A percentile compares a stretch with the other conserved stretches of the same genome.
Conservation (phyloP, 2,113 vertebrate species). For the Bos indicus region DNA sequence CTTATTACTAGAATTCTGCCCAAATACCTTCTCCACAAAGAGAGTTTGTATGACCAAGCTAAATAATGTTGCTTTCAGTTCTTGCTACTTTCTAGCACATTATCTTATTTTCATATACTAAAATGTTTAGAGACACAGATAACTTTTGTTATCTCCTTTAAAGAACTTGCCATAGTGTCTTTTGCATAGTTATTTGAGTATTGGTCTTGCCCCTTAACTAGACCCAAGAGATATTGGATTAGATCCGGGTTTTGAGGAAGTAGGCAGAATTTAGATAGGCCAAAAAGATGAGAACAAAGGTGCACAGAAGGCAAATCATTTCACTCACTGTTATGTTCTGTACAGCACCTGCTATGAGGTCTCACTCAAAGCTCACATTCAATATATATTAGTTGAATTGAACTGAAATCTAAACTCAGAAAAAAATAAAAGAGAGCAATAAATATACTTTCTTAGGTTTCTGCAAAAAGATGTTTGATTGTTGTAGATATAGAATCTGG, state of each 20-base stretch:
- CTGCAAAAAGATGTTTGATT: constrained; percentile 32
- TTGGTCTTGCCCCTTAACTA: neutral
- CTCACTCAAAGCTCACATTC: neutral
- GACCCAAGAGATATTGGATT: neutral
- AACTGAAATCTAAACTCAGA: constrained; percentile 1
- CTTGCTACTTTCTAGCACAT: neutral
- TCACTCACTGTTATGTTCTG: neutral
- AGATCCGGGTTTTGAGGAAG: neutral
- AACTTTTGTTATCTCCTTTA: neutral
- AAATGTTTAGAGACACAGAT: neutral
- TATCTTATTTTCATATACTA: neutral
- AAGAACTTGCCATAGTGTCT: neutral
- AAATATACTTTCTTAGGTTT: constrained; percentile 6
- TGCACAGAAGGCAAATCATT: neutral
- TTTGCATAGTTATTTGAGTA: neutral
- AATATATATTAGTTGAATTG: neutral
- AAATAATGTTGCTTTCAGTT: neutral
- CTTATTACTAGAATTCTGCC: neutral
- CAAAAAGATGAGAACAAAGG: neutral
- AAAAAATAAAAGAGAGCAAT: neutral
- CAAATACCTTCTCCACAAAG: neutral
- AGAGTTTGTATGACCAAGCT: neutral
- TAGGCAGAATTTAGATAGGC: neutral
- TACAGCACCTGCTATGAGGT: neutral
- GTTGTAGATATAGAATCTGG: neutral